phyloP scores from a whole-genome alignment of 2,113 vertebrate species.

The Lasiurus cinereus region DNA sequence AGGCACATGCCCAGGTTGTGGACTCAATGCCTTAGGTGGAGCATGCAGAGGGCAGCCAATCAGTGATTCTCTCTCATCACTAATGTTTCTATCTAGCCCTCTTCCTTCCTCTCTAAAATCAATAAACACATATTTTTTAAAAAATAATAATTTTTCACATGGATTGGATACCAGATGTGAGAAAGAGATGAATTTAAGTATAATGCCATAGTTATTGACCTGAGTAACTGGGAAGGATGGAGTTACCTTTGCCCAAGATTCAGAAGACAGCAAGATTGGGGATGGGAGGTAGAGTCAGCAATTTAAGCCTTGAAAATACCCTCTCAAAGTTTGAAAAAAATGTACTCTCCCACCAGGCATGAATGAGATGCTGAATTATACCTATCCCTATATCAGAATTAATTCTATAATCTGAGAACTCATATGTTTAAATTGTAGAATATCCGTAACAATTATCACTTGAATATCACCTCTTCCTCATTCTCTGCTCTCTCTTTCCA shows the following conservation, averaged over 20 bases:
- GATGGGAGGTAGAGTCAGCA: background rate
- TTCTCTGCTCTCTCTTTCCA: background rate
- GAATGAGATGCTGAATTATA: background rate
- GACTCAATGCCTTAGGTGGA: too few species aligned
- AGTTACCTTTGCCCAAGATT: background rate
- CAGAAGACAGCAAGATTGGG: background rate
- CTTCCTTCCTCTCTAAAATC: too few species aligned
- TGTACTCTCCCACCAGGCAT: accelerated
- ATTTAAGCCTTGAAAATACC: background rate
- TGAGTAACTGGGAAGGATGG: background rate
- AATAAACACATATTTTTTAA: too few species aligned
- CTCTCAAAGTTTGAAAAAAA: background rate
- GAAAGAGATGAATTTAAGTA: background rate
- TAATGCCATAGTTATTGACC: background rate
- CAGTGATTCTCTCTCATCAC: too few species aligned
- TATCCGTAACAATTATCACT: background rate
- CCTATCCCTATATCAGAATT: background rate
- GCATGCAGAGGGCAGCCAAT: too few species aligned
- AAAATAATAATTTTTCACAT: background rate
- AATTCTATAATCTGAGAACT: background rate
- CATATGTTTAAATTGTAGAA: background rate
- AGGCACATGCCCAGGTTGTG: too few species aligned
- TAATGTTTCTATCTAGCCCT: too few species aligned
- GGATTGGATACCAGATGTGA: background rate
- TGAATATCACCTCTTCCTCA: background rate